Evolutionary conservation across 2,888 invertebrate species (phyloP), one percentile per base, ranked within the genome.

Genomic region (Stratiomys singularior): DNA sequence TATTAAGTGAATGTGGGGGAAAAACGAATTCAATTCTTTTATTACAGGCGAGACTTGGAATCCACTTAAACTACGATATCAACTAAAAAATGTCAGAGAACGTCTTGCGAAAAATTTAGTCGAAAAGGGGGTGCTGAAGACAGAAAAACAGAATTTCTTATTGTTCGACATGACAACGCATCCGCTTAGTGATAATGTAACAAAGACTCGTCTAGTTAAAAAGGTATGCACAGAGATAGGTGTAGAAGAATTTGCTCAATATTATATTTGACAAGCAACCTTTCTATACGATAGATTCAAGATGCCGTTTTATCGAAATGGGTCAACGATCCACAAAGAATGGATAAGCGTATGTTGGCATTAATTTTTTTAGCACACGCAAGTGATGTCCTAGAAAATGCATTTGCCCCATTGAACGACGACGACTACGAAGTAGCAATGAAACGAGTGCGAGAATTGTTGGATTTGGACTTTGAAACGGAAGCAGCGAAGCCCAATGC

Each of bases 151-250:
- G 89, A 99, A 99, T 88, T 99, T 99, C 88, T 90, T 99, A 83
- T 90, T 99, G 78, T 99, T 99, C 87, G 99, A 99, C 89, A 99
- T 99, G 98, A 99, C 99, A 76, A 99, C 99, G 83, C 99, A 99
- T 90, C 99, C 99, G 56, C 90, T 99, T 80, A 97, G 96, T 81
- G 98, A 99, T 87, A 96, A 96, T 88, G 92, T 94, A 82, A 93
- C 96, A 76, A 99, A 99, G 90, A 94, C 95, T 84, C 94, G 97
- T 83, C 91, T 99, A 85, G 97, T 99, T 79, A 98, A 98, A 90
- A 97, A 96, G 92, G 96, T 96, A 86, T n/a, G n/a, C n/a, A n/a
- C n/a, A n/a, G n/a, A n/a, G n/a, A n/a, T n/a, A 83, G 82, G 79
- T 27, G 67, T 1, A 15, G 9, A n/a, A n/a, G n/a, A n/a, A n/a